Evolutionary conservation across 30 jellyfish, hydroid and myxozoan species (phyloP).

Genomic region (Cassiopea xamachana): DNA sequence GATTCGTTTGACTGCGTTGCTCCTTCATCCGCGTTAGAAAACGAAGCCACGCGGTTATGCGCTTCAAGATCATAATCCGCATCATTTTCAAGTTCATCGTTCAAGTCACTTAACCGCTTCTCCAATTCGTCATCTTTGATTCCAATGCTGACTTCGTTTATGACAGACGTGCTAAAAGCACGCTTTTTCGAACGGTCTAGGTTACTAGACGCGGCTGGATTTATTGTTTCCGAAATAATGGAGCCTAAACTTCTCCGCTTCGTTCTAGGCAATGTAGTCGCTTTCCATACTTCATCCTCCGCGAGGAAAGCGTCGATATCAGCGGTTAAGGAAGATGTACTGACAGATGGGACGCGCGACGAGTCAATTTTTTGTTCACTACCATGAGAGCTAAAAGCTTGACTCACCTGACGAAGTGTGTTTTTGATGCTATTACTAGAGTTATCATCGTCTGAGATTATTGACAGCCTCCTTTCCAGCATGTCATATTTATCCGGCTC

Average conservation of each 20-base stretch:
- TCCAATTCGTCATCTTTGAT: slow-evolving; percentile 35
- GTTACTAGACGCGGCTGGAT: slow-evolving; percentile 26
- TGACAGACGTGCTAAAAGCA: slow-evolving; percentile 70
- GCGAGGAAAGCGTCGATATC: slow-evolving; percentile 66
- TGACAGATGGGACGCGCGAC: slow-evolving; percentile 23
- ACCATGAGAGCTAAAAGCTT: slow-evolving; percentile 85
- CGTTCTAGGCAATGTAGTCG: slow-evolving; percentile 47
- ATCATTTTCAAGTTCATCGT: neutral
- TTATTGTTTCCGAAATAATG: slow-evolving; percentile 65
- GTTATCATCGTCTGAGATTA: slow-evolving; percentile 84
- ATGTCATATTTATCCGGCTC: slow-evolving; percentile 67
- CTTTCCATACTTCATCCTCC: slow-evolving; percentile 47
- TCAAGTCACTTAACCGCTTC: neutral
- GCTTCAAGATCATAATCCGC: neutral
- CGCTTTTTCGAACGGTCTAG: slow-evolving; percentile 58
- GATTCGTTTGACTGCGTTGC: slow-evolving; percentile 6
- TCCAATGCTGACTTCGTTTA: slow-evolving; percentile 59
- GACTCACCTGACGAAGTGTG: slow-evolving; percentile 91
- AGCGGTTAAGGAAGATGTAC: slow-evolving; percentile 53
- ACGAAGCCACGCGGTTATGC: neutral
- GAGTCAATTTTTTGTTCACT: slow-evolving; percentile 52
- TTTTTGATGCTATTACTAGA: slow-evolving; percentile 77
- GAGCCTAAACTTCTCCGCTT: slow-evolving; percentile 72
- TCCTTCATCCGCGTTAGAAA: neutral
- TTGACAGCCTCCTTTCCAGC: slow-evolving; percentile 83